phyloP scores from a whole-genome alignment of 2,113 vertebrate genomes.

The Aptenodytes forsteri region DNA sequence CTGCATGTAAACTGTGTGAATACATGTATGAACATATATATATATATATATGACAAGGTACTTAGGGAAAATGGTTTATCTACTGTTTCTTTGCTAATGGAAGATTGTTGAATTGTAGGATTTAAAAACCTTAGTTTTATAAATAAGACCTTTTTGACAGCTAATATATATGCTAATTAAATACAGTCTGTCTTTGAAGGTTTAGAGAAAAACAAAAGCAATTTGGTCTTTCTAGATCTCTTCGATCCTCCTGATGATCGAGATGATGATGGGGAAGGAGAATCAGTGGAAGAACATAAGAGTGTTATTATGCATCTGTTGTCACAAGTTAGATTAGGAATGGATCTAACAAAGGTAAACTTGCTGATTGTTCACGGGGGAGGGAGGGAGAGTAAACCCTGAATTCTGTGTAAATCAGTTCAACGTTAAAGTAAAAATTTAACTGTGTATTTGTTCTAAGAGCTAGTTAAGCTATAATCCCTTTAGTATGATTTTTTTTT shows the following conservation, averaged over 20 bases:
- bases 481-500: background rate
- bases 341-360: constrained; percentile 97
- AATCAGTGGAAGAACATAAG: constrained; percentile 98
- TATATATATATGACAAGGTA: background rate
- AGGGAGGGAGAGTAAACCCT: background rate
- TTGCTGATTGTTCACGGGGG: background rate
- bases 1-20: background rate
- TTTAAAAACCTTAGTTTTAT: background rate
- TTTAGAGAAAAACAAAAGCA: background rate
- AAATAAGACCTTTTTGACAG: background rate
- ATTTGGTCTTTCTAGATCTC: constrained; percentile 76
- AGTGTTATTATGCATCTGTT: constrained; percentile 98
- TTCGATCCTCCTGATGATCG: constrained; percentile 93
- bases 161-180: background rate
- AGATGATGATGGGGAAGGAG: constrained; percentile 91
- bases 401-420: background rate
- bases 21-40: background rate
- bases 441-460: background rate
- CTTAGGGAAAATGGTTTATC: background rate
- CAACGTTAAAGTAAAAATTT: background rate
- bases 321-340: constrained; percentile 95
- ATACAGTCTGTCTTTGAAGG: background rate
- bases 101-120: background rate
- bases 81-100: background rate
- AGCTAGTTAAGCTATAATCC: background rate